Evolutionary conservation across 2,113 vertebrate species (phyloP).

Genomic region (Corythornis cristatus): DNA sequence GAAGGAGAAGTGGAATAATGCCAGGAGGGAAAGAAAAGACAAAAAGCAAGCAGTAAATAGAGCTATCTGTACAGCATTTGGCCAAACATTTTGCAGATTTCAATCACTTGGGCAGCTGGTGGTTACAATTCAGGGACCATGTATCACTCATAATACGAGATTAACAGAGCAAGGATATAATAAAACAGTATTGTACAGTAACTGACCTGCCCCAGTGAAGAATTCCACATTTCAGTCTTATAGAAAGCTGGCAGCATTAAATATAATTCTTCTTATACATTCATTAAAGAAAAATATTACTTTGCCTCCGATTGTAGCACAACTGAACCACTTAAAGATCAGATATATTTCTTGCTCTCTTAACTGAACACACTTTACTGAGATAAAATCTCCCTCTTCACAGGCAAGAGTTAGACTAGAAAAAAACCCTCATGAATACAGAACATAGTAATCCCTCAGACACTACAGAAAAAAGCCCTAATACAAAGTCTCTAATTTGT

Average conservation of each 20-base stretch:
- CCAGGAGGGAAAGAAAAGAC: constrained; percentile 71
- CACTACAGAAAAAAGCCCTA: background rate
- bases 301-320: background rate
- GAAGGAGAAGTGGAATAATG: constrained; percentile 69
- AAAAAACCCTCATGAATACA: background rate
- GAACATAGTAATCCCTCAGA: background rate
- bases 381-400: background rate
- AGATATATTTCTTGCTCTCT: background rate
- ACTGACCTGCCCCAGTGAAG: constrained; percentile 22
- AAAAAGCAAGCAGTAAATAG: constrained; percentile 74
- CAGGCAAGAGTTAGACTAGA: background rate
- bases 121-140: constrained; percentile 15
- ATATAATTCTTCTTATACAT: background rate
- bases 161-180: constrained; percentile 5
- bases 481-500: background rate
- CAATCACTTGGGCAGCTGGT: constrained; percentile 7
- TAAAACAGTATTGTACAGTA: background rate
- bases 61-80: constrained; percentile 67
- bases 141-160: background rate
- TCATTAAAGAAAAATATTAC: background rate
- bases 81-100: constrained; percentile 68
- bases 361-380: background rate
- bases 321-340: background rate
- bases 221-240: constrained; percentile 35
- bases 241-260: constrained; percentile 8